Evolutionary conservation across 1,140 invertebrate genomes (phyloP).

Genomic region (Ips nitidus): DNA sequence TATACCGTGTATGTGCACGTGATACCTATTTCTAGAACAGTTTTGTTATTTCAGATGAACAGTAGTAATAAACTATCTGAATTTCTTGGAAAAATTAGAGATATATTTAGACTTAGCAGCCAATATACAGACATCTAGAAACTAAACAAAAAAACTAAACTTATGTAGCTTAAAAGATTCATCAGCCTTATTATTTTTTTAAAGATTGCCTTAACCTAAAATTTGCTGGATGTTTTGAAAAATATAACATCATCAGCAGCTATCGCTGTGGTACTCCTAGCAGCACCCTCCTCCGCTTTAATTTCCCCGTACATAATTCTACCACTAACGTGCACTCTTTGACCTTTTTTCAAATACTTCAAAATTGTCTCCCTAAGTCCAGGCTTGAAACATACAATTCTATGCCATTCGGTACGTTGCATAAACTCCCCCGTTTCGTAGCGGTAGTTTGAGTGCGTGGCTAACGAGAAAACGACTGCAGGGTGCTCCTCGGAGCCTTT

Average conservation of each 20-base stretch:
- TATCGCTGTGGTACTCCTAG: slow-evolving; percentile 72
- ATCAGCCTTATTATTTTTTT: too few species aligned
- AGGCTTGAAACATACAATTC: slow-evolving; percentile 85
- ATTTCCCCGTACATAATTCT: slow-evolving; percentile 84
- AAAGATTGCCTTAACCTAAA: too few species aligned
- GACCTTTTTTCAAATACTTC: slow-evolving; percentile 82
- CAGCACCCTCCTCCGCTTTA: slow-evolving; percentile 73
- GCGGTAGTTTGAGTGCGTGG: slow-evolving; percentile 84
- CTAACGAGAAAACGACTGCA: slow-evolving; percentile 86
- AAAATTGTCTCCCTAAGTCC: slow-evolving; percentile 75
- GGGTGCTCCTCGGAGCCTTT: slow-evolving; percentile 80
- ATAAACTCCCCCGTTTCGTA: slow-evolving; percentile 74
- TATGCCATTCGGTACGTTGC: slow-evolving; percentile 90
- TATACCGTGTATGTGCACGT: too few species aligned
- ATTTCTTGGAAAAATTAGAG: too few species aligned
- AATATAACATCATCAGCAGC: slow-evolving; percentile 88
- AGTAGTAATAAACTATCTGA: too few species aligned
- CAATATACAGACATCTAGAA: too few species aligned
- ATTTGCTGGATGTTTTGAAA: slow-evolving; percentile 54
- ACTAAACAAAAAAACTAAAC: too few species aligned
- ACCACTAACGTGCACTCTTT: slow-evolving; percentile 81
- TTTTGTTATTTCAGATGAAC: too few species aligned
- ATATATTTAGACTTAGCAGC: too few species aligned
- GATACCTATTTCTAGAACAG: too few species aligned
- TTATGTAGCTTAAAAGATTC: too few species aligned